Evolutionary conservation across 2,888 invertebrate species (phyloP).

Genomic region (Pyrrhosoma nymphula): DNA sequence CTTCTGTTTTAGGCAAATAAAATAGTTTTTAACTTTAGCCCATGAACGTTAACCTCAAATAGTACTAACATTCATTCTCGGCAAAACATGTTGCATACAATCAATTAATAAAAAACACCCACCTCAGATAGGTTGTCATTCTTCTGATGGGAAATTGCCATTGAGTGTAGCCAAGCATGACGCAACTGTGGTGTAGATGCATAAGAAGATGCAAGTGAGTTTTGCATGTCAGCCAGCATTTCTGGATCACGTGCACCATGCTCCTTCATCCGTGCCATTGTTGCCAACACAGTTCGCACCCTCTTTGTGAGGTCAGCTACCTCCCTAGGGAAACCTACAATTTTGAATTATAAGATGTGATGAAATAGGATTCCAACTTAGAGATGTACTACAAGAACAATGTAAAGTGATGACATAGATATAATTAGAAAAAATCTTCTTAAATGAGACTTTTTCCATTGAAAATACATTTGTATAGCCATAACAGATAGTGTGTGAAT

Average conservation of each 20-base stretch:
- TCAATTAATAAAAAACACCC: constrained; percentile 68
- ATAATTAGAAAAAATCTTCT: no score
- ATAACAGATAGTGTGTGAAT: no score
- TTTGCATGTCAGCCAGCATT: constrained; percentile 93
- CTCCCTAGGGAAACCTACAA: constrained; percentile 88
- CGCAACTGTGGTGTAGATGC: constrained; percentile 96
- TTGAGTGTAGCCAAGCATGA: constrained; percentile 97
- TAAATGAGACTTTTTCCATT: no score
- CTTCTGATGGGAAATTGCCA: constrained; percentile 91
- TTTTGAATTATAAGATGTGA: not conserved
- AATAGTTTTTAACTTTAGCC: no score
- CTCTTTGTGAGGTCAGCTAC: constrained; percentile 96
- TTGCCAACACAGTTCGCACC: constrained; percentile 96
- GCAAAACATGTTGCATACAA: no score
- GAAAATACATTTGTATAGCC: no score
- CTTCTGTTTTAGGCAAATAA: no score
- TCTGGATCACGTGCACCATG: constrained; percentile 93
- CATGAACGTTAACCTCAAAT: no score
- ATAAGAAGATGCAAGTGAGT: constrained; percentile 94
- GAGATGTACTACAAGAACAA: no score
- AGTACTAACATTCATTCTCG: no score
- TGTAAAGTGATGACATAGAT: no score
- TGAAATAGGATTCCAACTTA: not conserved
- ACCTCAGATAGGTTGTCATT: constrained; percentile 94
- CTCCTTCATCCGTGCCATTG: constrained; percentile 94